These are phyloP conservation scores for Hyperopisus bebe DNA, from an alignment of 2,113 vertebrate genomes.

Conservation along the genomic window DNA sequence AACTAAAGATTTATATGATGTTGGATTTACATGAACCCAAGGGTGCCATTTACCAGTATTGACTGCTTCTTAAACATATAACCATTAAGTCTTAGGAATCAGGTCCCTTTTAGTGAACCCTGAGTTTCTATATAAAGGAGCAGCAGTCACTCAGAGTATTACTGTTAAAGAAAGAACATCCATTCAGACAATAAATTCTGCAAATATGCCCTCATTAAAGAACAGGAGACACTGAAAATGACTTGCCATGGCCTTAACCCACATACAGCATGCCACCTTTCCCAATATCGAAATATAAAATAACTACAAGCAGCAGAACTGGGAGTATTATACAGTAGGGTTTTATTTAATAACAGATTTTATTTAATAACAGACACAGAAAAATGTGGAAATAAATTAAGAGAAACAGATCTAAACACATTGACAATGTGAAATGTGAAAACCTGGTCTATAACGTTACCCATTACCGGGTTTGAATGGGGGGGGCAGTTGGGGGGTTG, in stretches of 20 bases:
- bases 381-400: background rate
- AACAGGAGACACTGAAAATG: background rate
- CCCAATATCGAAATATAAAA: background rate
- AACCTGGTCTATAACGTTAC: background rate
- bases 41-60: background rate
- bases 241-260: background rate
- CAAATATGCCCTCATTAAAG: background rate
- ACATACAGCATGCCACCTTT: background rate
- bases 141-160: background rate
- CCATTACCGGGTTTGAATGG: background rate
- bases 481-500: too few relatives aligned
- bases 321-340: background rate
- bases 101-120: background rate
- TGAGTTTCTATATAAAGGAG: background rate
- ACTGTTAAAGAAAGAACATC: background rate
- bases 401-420: background rate
- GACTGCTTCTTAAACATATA: background rate
- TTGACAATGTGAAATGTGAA: background rate
- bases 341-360: background rate
- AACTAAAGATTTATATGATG: background rate
- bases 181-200: background rate
- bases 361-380: background rate
- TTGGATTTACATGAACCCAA: background rate
- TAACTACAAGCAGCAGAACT: background rate
- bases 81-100: background rate